Evolutionary conservation across 2,113 vertebrate genomes (phyloP).

Genomic region (Sorex fumeus): DNA sequence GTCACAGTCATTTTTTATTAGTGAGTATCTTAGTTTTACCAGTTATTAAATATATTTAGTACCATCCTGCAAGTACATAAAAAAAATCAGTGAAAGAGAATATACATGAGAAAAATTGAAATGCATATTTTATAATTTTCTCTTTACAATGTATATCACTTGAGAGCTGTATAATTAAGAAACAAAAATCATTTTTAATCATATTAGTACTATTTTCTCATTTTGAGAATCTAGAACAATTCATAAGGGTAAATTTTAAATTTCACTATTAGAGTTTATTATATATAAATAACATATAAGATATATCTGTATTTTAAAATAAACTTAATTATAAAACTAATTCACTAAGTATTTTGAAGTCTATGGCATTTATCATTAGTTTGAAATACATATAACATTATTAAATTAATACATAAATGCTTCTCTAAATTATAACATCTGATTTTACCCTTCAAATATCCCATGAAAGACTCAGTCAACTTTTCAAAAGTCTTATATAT

Average conservation of each 20-base stretch:
- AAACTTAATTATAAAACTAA: neutral
- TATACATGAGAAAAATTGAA: neutral
- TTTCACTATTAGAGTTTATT: constrained; percentile 22
- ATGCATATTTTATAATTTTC: neutral
- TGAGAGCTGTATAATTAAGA: neutral
- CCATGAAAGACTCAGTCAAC: neutral
- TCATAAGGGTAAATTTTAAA: neutral
- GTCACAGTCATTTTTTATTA: neutral
- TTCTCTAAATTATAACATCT: constrained; percentile 4
- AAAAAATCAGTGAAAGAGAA: neutral
- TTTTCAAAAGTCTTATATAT: constrained; percentile 39
- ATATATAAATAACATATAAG: neutral
- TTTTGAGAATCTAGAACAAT: neutral
- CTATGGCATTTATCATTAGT: neutral
- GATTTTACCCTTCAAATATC: constrained; percentile 17
- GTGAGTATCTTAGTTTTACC: neutral
- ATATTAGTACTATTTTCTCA: neutral
- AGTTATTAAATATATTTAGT: neutral
- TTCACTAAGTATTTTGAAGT: neutral
- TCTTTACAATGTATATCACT: neutral
- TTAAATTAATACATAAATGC: neutral
- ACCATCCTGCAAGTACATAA: neutral
- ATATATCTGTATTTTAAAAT: neutral
- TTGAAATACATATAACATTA: constrained; percentile 39
- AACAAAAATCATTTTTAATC: neutral